Conservation (phyloP, 1,140 invertebrate genomes). For the Gonioctena quinquepunctata region DNA sequence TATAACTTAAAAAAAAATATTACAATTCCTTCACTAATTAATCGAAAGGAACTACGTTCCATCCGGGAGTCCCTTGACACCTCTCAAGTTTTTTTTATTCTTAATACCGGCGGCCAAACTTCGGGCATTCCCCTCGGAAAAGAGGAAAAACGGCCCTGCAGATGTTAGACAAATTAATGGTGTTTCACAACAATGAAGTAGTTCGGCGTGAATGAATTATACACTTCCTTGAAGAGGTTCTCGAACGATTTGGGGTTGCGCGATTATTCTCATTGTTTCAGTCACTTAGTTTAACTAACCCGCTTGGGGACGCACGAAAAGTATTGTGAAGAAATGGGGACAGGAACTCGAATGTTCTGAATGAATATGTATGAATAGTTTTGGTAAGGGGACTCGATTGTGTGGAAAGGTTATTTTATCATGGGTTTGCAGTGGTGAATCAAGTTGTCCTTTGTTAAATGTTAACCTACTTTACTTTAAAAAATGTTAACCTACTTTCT, state of each 20-base stretch:
- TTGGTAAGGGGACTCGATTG: neutral
- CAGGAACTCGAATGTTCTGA: neutral
- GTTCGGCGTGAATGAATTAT: slow-evolving; percentile 13
- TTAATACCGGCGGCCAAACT: no score
- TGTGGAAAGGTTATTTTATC: neutral
- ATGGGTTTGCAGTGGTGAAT: neutral
- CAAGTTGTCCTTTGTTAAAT: no score
- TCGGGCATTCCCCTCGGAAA: no score
- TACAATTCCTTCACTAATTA: no score
- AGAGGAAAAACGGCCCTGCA: no score
- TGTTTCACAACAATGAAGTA: slow-evolving; percentile 3
- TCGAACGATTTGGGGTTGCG: neutral
- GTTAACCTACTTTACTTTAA: no score
- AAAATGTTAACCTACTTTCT: no score
- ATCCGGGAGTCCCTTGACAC: no score
- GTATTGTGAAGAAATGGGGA: neutral
- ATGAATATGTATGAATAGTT: neutral
- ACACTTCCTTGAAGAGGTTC: slow-evolving; percentile 6
- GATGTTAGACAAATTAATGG: slow-evolving; percentile 7
- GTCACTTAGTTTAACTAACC: neutral
- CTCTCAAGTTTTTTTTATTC: no score
- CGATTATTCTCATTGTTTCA: slow-evolving; percentile 10
- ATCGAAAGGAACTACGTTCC: no score
- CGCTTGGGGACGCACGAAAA: neutral
- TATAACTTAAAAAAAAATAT: no score